Conservation (phyloP, 2,113 vertebrate species). For the Scytalopus superciliaris region DNA sequence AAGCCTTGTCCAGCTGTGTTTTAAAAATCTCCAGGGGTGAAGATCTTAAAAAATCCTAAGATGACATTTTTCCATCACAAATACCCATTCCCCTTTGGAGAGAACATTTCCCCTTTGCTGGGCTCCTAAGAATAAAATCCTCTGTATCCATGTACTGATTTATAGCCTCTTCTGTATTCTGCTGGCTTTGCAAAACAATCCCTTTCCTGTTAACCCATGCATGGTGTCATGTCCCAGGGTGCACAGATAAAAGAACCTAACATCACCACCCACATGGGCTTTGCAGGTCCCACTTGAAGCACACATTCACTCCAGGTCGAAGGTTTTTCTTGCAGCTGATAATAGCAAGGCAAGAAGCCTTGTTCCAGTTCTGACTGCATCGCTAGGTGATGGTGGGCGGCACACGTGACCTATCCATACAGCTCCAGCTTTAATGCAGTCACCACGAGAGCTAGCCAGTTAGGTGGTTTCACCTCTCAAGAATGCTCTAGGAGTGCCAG, state of each 20-base stretch:
- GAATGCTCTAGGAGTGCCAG: slow-evolving; percentile 39
- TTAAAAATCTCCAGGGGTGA: not conserved
- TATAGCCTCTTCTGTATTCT: not conserved
- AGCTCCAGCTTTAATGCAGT: not conserved
- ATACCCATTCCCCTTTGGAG: not conserved
- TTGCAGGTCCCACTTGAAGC: not conserved
- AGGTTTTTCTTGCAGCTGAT: not conserved
- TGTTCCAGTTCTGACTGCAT: not conserved
- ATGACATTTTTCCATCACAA: not conserved
- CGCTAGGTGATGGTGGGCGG: not conserved
- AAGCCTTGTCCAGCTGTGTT: not conserved
- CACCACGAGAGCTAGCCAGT: not conserved
- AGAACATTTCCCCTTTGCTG: not conserved
- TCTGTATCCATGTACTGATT: not conserved
- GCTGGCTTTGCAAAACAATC: not conserved
- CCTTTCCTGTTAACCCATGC: not conserved
- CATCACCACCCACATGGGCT: not conserved
- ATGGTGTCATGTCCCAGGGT: not conserved
- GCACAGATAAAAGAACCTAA: not conserved
- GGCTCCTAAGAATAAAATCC: not conserved
- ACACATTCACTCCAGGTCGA: not conserved
- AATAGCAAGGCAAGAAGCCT: not conserved
- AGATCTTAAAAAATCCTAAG: not conserved
- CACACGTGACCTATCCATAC: not conserved
- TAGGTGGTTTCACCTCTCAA: slow-evolving; percentile 34